Conservation (phyloP, 2,888 invertebrate genomes). For the Plagiodera versicolora region DNA sequence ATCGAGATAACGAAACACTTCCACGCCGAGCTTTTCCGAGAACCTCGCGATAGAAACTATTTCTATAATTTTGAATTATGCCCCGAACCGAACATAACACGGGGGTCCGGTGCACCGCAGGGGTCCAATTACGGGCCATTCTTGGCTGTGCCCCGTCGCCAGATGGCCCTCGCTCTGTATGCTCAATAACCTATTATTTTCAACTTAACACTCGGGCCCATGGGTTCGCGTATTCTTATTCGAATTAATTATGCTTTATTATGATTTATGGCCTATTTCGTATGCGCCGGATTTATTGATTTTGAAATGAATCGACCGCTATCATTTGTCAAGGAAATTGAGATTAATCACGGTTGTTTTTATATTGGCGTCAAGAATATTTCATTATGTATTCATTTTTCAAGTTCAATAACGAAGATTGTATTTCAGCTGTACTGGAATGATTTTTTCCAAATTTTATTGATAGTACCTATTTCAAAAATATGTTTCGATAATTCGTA, state of each 20-base stretch:
- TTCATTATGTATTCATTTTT: neutral
- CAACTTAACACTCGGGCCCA: constrained; percentile 43
- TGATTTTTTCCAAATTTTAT: no score
- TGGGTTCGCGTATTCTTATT: constrained; percentile 30
- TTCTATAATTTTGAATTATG: constrained; percentile 24
- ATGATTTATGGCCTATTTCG: constrained; percentile 29
- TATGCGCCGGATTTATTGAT: constrained; percentile 20
- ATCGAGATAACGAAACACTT: neutral
- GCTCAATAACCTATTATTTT: constrained; percentile 47
- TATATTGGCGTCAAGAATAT: neutral
- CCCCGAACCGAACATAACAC: constrained; percentile 18
- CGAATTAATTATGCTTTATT: constrained; percentile 34
- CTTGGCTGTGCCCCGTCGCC: constrained; percentile 42
- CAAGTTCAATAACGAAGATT: no score
- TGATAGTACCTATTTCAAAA: no score
- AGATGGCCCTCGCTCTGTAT: constrained; percentile 38
- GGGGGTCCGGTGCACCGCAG: constrained; percentile 46
- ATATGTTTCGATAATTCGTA: no score
- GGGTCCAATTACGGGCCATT: constrained; percentile 56
- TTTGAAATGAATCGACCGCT: constrained; percentile 18
- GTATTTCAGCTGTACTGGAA: no score
- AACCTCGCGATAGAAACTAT: constrained; percentile 35
- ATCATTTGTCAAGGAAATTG: constrained; percentile 22
- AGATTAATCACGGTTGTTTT: neutral
- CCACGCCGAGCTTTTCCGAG: constrained; percentile 25